These are phyloP conservation scores for Andricus grossulariae DNA, from an alignment of 1,140 invertebrate species.

Conservation along the genomic window DNA sequence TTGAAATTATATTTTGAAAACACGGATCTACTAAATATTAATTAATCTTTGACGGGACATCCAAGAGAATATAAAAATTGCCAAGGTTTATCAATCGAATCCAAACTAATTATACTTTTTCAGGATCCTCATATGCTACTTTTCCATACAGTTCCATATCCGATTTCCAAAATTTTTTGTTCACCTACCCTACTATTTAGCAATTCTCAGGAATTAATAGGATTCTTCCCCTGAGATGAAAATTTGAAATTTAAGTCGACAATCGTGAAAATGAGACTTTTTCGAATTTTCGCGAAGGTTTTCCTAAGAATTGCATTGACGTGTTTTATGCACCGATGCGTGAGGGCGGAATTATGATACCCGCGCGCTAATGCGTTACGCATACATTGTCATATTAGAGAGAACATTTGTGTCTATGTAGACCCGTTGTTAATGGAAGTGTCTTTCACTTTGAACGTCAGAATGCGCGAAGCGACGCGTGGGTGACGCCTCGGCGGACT, in stretches of 20 bases:
- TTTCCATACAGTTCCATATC: too few species aligned
- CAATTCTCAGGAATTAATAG: too few species aligned
- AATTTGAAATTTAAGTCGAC: background rate
- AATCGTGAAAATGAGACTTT: background rate
- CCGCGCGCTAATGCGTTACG: background rate
- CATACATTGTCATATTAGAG: background rate
- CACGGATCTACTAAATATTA: too few species aligned
- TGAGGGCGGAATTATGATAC: background rate
- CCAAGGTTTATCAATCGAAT: too few species aligned
- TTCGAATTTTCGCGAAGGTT: background rate
- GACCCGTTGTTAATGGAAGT: constrained; percentile 40
- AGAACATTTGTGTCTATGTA: constrained; percentile 34
- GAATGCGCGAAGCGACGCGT: constrained; percentile 57
- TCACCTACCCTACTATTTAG: too few species aligned
- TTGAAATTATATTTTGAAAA: too few species aligned
- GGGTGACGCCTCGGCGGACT: constrained; percentile 54
- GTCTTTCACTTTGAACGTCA: constrained; percentile 54
- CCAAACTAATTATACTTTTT: too few species aligned
- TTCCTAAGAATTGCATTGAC: background rate
- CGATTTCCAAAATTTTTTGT: too few species aligned
- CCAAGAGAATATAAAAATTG: too few species aligned
- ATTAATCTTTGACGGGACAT: too few species aligned
- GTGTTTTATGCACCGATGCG: background rate
- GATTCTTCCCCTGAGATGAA: too few species aligned
- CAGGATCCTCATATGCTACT: too few species aligned